These are phyloP conservation scores for Bufo gargarizans DNA, from an alignment of 2,113 vertebrate genomes.

Conservation along the genomic window DNA sequence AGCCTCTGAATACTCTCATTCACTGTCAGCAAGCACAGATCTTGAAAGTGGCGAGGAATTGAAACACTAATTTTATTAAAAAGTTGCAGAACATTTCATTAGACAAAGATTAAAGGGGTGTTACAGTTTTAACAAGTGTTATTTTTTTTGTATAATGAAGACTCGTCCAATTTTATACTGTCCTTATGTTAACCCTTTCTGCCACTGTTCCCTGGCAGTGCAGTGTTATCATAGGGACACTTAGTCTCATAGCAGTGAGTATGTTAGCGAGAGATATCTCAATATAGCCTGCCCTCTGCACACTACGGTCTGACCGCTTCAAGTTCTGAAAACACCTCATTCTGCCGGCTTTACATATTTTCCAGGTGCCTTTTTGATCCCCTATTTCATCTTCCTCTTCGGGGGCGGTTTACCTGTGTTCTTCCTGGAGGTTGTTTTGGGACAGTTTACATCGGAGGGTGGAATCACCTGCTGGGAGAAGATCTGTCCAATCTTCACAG, in stretches of 20 bases:
- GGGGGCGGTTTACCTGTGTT: constrained; percentile 97
- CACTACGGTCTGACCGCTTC: neutral
- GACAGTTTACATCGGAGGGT: constrained; percentile 97
- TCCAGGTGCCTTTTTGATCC: constrained; percentile 98
- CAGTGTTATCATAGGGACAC: neutral
- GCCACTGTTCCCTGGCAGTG: neutral
- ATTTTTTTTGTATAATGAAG: too few species aligned
- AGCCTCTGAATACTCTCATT: neutral
- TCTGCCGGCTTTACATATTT: constrained; percentile 35
- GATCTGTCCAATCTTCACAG: constrained; percentile 96
- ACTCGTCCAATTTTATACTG: too few species aligned
- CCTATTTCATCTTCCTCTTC: constrained; percentile 98
- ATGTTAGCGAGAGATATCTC: too few species aligned
- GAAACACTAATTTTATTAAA: too few species aligned
- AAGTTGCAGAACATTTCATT: too few species aligned
- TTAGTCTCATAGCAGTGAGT: too few species aligned
- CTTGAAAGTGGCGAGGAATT: neutral
- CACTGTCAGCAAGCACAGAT: neutral
- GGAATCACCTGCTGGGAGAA: constrained; percentile 99
- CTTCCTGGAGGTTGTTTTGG: constrained; percentile 95
- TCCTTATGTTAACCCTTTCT: too few species aligned
- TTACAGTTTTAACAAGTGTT: too few species aligned
- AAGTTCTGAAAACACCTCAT: neutral
- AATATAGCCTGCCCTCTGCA: too few species aligned
- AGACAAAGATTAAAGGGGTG: too few species aligned